Percentiles rank a stretch among this genome's conserved stretches.
These are phyloP conservation scores for Macrotrachela quadricornifera DNA, from an alignment of 1,140 invertebrate genomes.

Conservation along the genomic window DNA sequence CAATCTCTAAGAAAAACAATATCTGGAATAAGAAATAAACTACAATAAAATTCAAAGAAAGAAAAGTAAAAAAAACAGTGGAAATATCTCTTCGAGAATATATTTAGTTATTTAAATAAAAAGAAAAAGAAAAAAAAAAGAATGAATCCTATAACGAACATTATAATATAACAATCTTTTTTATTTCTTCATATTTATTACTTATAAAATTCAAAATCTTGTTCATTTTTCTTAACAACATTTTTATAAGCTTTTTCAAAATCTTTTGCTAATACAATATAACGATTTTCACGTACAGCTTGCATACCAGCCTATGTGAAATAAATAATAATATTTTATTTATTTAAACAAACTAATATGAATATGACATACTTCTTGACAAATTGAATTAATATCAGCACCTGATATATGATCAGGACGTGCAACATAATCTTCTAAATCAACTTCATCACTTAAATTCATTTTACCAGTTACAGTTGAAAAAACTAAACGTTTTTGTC, in stretches of 20 bases:
- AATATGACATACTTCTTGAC: conserved; percentile 61
- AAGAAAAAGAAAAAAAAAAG: too few relatives aligned
- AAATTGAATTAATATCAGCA: conserved; percentile 97
- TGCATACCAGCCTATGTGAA: conserved; percentile 54
- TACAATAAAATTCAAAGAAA: too few relatives aligned
- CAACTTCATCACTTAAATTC: conserved; percentile 98
- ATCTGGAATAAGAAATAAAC: too few relatives aligned
- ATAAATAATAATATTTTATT: background rate
- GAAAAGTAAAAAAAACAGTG: too few relatives aligned
- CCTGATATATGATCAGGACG: conserved; percentile 92
- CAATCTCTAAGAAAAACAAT: too few relatives aligned
- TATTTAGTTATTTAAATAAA: too few relatives aligned
- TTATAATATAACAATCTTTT: too few relatives aligned
- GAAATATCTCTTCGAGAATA: too few relatives aligned
- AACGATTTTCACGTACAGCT: conserved; percentile 91
- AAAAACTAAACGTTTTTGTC: conserved; percentile 92
- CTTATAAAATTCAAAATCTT: conserved; percentile 98
- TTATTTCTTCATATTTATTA: conserved; percentile 37
- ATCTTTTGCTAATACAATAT: conserved; percentile 91
- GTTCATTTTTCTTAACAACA: conserved; percentile 97
- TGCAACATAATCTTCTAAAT: conserved; percentile 94
- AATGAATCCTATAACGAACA: too few relatives aligned
- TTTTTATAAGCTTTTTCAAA: conserved; percentile 99
- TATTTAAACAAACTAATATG: background rate
- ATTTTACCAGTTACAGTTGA: conserved; percentile 92